A percentile compares a stretch with the other conserved stretches of the same genome.
phyloP scores from a whole-genome alignment of 92 coral and sea anemone genomes.

The Phymanthus crucifer region DNA sequence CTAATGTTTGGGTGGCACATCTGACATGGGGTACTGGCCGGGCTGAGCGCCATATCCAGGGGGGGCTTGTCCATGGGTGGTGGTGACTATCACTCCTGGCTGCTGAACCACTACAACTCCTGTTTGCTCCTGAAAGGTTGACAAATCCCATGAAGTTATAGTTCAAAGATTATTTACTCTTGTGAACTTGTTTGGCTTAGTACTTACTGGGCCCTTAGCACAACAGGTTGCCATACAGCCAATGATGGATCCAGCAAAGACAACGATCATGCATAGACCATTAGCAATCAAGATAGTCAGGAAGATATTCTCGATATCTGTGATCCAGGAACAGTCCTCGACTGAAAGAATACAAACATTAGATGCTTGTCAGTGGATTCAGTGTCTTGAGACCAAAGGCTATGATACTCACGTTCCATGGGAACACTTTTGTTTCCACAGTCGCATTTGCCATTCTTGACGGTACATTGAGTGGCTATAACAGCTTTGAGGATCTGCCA shows the following conservation, averaged over 20 bases:
- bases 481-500: slow-evolving; percentile 51
- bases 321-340: slow-evolving; percentile 58
- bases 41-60: background rate
- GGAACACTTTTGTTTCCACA: slow-evolving; percentile 33
- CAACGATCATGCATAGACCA: slow-evolving; percentile 45
- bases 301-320: slow-evolving; percentile 48
- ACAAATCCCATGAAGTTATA: background rate
- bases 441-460: slow-evolving; percentile 30
- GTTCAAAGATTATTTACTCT: no score
- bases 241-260: slow-evolving; percentile 72
- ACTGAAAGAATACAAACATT: slow-evolving; percentile 27
- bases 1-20: slow-evolving; percentile 7
- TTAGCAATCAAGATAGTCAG: slow-evolving; percentile 43
- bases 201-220: slow-evolving; percentile 58
- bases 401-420: slow-evolving; percentile 22
- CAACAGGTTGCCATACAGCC: slow-evolving; percentile 80
- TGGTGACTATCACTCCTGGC: slow-evolving; percentile 11
- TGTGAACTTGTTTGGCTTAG: background rate
- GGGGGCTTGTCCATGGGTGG: background rate
- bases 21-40: slow-evolving; percentile 7
- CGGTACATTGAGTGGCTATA: slow-evolving; percentile 27
- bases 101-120: slow-evolving; percentile 49
- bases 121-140: slow-evolving; percentile 22
- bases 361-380: background rate
- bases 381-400: background rate